Evolutionary conservation across 92 coral and sea anemone genomes (phyloP).

Genomic region (Blastomussa wellsi): DNA sequence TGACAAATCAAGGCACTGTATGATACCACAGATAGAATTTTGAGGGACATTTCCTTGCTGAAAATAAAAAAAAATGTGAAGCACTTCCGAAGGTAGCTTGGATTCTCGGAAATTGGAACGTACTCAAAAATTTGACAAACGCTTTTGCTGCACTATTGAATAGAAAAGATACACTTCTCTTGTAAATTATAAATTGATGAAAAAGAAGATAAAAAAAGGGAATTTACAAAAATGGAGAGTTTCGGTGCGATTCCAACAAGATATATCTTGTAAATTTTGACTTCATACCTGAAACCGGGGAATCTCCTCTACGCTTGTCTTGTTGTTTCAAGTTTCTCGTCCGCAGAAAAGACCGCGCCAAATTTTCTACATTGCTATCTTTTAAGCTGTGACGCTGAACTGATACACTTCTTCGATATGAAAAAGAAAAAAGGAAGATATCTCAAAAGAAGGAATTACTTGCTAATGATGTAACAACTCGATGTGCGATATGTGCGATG

Average conservation of each 20-base stretch:
- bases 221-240: background rate
- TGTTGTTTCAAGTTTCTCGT: background rate
- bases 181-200: background rate
- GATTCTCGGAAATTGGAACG: background rate
- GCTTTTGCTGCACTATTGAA: background rate
- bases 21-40: background rate
- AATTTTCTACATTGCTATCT: background rate
- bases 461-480: constrained; percentile 29
- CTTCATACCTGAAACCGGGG: constrained; percentile 52
- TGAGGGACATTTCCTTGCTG: background rate
- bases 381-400: background rate
- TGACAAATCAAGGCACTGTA: background rate
- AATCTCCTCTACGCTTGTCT: constrained; percentile 53
- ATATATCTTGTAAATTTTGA: constrained; percentile 8
- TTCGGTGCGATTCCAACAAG: background rate
- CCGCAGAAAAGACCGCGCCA: constrained; percentile 1
- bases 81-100: constrained; percentile 29
- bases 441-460: constrained; percentile 16
- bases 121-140: background rate
- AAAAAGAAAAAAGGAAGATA: background rate
- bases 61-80: constrained; percentile 18
- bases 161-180: background rate
- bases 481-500: background rate
- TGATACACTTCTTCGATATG: background rate
- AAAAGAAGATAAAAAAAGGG: background rate